Percentiles rank a stretch among this genome's conserved stretches.
phyloP scores from a whole-genome alignment of 2,113 vertebrate genomes.

The Oceanodroma tethys region DNA sequence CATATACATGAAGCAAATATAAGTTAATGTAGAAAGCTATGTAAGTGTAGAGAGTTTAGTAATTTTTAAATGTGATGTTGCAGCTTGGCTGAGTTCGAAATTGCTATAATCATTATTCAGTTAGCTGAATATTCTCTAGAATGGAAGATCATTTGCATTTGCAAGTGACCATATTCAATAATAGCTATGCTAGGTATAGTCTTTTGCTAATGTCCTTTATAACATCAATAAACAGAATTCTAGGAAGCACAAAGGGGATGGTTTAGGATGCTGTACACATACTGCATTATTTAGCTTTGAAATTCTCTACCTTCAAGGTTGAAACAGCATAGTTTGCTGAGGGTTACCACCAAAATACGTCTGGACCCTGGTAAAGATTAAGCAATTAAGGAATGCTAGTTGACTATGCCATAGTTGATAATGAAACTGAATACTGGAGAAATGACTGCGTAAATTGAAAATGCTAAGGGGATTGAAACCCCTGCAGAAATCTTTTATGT shows the following conservation, averaged over 20 bases:
- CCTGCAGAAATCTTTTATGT: neutral
- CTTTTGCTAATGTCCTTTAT: neutral
- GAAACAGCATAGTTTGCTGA: neutral
- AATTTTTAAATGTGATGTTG: neutral
- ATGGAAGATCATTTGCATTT: neutral
- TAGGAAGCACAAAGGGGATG: neutral
- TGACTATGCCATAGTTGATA: neutral
- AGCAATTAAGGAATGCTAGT: neutral
- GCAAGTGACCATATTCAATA: neutral
- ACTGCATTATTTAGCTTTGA: neutral
- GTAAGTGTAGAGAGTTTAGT: neutral
- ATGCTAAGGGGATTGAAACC: neutral
- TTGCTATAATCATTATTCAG: neutral
- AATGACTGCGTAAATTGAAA: neutral
- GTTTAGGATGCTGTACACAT: neutral
- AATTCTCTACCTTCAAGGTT: neutral
- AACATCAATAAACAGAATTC: neutral
- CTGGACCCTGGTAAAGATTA: neutral
- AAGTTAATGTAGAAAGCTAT: neutral
- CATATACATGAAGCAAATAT: neutral
- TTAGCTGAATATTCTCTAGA: neutral
- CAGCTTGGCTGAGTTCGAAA: neutral
- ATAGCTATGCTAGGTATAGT: neutral
- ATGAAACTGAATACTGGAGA: neutral
- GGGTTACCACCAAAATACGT: neutral